Conservation (phyloP, 2,888 invertebrate species). For the Brachypalpus laphriformis region DNA sequence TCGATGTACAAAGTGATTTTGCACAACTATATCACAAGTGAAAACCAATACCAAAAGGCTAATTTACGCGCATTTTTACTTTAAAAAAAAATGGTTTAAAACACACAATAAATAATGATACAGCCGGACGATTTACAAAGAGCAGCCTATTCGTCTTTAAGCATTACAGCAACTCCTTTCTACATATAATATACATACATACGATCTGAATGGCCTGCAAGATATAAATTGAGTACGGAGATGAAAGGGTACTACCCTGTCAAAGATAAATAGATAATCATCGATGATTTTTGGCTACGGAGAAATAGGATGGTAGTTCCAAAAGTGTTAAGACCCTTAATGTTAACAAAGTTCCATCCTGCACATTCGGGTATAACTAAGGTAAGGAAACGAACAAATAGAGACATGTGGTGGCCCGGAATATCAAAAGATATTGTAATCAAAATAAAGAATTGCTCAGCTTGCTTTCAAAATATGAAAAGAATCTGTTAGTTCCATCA, state of each 20-base stretch:
- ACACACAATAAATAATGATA: too few relatives aligned
- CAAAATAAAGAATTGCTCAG: too few relatives aligned
- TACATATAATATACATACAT: too few relatives aligned
- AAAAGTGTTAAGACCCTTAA: background rate
- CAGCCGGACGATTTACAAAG: too few relatives aligned
- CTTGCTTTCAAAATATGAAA: background rate
- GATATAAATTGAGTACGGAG: background rate
- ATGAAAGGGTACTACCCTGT: slow-evolving; percentile 6
- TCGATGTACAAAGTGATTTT: too few relatives aligned
- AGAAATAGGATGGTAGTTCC: background rate
- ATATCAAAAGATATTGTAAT: too few relatives aligned
- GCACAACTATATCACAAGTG: too few relatives aligned
- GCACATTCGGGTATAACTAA: slow-evolving; percentile 15
- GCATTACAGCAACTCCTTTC: too few relatives aligned
- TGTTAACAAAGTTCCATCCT: background rate
- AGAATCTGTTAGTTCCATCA: background rate
- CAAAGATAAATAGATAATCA: background rate
- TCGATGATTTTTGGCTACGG: background rate
- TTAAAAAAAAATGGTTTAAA: too few relatives aligned
- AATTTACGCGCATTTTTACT: too few relatives aligned
- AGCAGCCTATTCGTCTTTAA: too few relatives aligned
- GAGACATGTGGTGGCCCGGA: slow-evolving; percentile 15
- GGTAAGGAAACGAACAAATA: background rate
- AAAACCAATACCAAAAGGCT: too few relatives aligned
- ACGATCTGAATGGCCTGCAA: background rate